Evolutionary conservation across 2,888 invertebrate genomes (phyloP).

Genomic region (Rotaria macrura): DNA sequence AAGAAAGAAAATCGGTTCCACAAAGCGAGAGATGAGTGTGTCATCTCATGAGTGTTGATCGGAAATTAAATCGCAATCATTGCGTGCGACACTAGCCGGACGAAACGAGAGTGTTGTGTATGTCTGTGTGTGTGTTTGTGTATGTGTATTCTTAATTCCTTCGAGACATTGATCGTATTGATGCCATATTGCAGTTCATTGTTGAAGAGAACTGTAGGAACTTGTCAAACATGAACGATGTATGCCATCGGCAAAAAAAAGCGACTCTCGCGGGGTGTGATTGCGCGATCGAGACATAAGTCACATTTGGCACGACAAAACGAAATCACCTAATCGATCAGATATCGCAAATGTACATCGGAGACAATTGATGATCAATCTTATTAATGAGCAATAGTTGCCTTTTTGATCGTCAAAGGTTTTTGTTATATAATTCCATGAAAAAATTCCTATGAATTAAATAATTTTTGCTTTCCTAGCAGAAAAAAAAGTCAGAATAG

Average conservation of each 20-base stretch:
- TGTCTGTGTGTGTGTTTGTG: not conserved
- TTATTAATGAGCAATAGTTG: not conserved
- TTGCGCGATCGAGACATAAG: constrained; percentile 10
- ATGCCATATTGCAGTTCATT: constrained; percentile 3
- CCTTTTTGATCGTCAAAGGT: not conserved
- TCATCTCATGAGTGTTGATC: constrained; percentile 10
- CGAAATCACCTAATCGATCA: constrained; percentile 15
- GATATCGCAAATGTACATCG: not conserved
- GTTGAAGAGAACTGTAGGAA: not conserved
- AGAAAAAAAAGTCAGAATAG: too few species aligned
- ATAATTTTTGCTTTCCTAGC: too few species aligned
- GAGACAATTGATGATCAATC: not conserved
- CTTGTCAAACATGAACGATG: constrained; percentile 10
- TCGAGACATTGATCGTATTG: not conserved
- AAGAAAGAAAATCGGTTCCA: not conserved
- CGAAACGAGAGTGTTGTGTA: not conserved
- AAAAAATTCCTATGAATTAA: too few species aligned
- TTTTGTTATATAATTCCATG: too few species aligned
- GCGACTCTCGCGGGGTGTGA: constrained; percentile 8
- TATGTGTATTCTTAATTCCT: not conserved
- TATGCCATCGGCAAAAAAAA: not conserved
- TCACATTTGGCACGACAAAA: constrained; percentile 15
- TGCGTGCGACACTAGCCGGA: constrained; percentile 5
- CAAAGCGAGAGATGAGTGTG: not conserved
- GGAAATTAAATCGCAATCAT: constrained; percentile 15